These are phyloP conservation scores for Camelus bactrianus DNA, from an alignment of 2,113 vertebrate genomes.

Conservation along the genomic window DNA sequence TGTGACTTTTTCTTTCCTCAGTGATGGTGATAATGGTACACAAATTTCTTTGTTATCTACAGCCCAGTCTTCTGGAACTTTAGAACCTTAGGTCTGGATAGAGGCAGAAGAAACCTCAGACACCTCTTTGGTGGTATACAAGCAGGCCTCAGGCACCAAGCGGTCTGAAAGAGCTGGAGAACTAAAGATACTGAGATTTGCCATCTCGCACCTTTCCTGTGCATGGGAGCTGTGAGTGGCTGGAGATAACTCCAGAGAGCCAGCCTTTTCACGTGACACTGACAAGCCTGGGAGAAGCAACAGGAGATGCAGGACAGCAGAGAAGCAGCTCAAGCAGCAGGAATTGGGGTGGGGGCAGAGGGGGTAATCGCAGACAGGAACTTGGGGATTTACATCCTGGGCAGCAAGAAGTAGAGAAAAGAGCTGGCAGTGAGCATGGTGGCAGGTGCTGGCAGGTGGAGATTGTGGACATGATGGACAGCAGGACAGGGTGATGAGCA, in stretches of 20 bases:
- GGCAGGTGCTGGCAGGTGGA: neutral
- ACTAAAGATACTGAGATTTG: neutral
- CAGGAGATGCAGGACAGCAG: neutral
- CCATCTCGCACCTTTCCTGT: neutral
- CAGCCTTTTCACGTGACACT: neutral
- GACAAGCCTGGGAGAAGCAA: neutral
- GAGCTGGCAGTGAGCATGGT: neutral
- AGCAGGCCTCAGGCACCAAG: neutral
- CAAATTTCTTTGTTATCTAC: neutral
- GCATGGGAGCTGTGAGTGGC: neutral
- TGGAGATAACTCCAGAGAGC: neutral
- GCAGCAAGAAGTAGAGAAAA: too few relatives aligned
- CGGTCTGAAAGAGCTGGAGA: neutral
- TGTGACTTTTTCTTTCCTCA: neutral
- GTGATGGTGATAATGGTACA: too few relatives aligned
- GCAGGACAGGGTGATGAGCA: too few relatives aligned
- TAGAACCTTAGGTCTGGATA: neutral
- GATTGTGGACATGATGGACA: neutral
- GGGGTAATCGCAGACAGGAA: neutral
- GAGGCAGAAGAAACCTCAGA: neutral
- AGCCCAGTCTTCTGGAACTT: neutral
- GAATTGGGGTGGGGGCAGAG: accelerated
- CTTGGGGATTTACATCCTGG: neutral
- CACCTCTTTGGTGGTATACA: neutral
- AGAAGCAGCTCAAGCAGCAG: neutral